phyloP scores from a whole-genome alignment of 2,113 vertebrate genomes.

The Nibea albiflora region DNA sequence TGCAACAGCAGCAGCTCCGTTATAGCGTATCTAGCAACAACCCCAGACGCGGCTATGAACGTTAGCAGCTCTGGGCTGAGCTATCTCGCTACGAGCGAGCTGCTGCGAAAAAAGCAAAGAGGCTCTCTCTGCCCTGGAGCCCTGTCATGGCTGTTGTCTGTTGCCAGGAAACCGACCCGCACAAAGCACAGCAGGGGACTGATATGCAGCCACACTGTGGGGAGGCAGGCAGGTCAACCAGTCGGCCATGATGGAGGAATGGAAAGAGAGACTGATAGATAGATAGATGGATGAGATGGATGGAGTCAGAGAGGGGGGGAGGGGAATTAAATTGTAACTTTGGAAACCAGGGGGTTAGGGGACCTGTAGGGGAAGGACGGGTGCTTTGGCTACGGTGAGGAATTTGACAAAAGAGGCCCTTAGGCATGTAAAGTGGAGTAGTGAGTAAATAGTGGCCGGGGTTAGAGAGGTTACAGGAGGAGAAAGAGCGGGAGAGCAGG shows the following conservation, averaged over 20 bases:
- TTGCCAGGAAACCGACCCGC: constrained; percentile 76
- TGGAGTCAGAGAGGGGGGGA: neutral
- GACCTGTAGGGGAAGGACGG: constrained; percentile 10
- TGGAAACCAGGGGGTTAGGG: constrained; percentile 4
- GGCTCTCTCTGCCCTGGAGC: constrained; percentile 58
- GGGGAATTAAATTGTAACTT: constrained; percentile 22
- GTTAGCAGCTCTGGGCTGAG: constrained; percentile 27
- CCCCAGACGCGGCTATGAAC: neutral
- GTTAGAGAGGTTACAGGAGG: neutral
- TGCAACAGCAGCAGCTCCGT: constrained; percentile 38
- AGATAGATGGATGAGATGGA: constrained; percentile 24
- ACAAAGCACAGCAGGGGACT: constrained; percentile 81
- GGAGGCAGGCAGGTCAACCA: constrained; percentile 67
- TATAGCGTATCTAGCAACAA: constrained; percentile 26
- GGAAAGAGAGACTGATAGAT: constrained; percentile 38
- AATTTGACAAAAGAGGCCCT: constrained; percentile 52
- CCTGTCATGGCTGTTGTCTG: constrained; percentile 71
- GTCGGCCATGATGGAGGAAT: constrained; percentile 32
- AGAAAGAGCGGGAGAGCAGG: constrained; percentile 1
- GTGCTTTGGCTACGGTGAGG: constrained; percentile 31
- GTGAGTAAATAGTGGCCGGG: constrained; percentile 31
- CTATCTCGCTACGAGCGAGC: constrained; percentile 27
- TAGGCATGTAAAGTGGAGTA: neutral
- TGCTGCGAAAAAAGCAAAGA: constrained; percentile 25
- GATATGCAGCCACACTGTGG: constrained; percentile 82